Percentiles rank a stretch among this genome's conserved stretches.
Evolutionary conservation across 37 sponge, comb jelly and placozoan species (phyloP).

Genomic region (Corticium candelabrum): DNA sequence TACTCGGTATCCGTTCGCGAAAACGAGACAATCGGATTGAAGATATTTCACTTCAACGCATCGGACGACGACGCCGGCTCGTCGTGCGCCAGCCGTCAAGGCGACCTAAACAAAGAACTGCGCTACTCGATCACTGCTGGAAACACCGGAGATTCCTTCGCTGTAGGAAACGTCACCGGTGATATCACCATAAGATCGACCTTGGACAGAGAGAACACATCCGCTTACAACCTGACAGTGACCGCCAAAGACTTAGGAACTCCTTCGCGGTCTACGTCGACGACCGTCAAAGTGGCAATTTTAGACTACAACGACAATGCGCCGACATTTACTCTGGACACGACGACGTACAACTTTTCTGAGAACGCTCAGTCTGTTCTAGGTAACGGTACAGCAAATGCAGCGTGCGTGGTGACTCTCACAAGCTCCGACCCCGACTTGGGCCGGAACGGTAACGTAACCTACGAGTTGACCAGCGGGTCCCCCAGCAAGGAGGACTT

Average conservation of each 20-base stretch:
- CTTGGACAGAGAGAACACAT: not conserved
- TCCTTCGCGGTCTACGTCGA: not conserved
- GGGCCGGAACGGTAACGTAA: not conserved
- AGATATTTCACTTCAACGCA: not conserved
- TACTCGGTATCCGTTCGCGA: not conserved
- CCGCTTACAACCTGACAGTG: not conserved
- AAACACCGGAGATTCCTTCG: not conserved
- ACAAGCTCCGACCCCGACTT: not conserved
- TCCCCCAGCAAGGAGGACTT: not conserved
- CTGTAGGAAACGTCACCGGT: not conserved
- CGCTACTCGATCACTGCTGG: conserved; percentile 2
- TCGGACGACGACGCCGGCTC: not conserved
- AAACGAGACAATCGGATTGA: not conserved
- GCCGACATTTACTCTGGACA: conserved; percentile 30
- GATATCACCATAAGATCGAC: not conserved
- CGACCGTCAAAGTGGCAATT: conserved; percentile 13
- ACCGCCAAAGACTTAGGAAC: not conserved
- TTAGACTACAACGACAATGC: conserved; percentile 45
- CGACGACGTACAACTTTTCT: not conserved
- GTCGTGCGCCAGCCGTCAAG: not conserved
- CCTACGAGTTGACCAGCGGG: not conserved
- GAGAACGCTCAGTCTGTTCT: not conserved
- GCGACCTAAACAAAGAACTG: not conserved
- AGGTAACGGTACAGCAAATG: not conserved
- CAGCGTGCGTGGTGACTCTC: not conserved